These are phyloP conservation scores for Ginglymostoma cirratum DNA, from an alignment of 2,113 vertebrate genomes.

Conservation along the genomic window DNA sequence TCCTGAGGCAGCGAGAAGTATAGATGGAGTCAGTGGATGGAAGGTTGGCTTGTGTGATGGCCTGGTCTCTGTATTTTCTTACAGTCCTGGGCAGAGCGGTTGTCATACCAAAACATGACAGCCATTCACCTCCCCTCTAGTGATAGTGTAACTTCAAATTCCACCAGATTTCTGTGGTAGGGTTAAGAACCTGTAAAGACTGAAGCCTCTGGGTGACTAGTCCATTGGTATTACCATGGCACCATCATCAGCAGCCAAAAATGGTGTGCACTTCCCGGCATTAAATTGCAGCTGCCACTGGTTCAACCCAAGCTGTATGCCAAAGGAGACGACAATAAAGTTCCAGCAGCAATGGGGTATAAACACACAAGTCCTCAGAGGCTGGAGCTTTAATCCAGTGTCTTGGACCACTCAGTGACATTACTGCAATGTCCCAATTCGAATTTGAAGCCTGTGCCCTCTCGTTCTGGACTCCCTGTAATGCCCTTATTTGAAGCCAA, in stretches of 20 bases:
- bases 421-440: background rate
- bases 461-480: background rate
- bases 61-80: no score
- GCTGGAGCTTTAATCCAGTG: background rate
- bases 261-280: no score
- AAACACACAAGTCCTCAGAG: background rate
- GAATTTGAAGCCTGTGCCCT: background rate
- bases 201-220: no score
- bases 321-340: background rate
- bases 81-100: no score
- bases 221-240: background rate
- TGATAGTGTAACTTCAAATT: no score
- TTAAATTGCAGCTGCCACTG: background rate
- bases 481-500: background rate
- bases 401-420: no score
- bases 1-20: no score
- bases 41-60: no score
- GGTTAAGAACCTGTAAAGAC: background rate
- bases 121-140: no score
- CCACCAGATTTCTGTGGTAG: no score
- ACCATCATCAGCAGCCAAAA: background rate
- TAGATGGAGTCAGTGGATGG: no score
- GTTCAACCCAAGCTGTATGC: background rate
- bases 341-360: background rate
- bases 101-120: no score